Conservation (phyloP, 2,797 vertebrate species). For the Clamator glandarius region DNA sequence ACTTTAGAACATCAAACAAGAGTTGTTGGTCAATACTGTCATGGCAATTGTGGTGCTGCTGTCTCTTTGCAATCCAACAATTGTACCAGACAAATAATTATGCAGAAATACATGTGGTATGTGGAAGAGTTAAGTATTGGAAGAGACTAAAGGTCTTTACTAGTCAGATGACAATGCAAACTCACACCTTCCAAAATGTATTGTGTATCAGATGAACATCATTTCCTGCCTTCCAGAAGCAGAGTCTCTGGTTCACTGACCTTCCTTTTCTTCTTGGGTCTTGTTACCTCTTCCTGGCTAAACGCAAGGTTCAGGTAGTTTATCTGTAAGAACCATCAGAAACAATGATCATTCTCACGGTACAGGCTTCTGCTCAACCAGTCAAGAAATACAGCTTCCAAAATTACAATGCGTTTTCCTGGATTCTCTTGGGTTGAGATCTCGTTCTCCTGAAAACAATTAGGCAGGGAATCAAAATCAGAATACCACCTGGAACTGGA, state of each 20-base stretch:
- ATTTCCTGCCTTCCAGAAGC: constrained; percentile 48
- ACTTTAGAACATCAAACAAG: constrained; percentile 23
- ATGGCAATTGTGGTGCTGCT: not conserved
- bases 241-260: constrained; percentile 70
- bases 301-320: constrained; percentile 45
- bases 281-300: constrained; percentile 67
- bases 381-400: constrained; percentile 51
- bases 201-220: not conserved
- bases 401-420: constrained; percentile 16
- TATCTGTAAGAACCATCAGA: constrained; percentile 76
- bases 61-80: not conserved
- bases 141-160: not conserved
- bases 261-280: constrained; percentile 74
- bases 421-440: constrained; percentile 32
- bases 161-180: constrained; percentile 21
- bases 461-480: not conserved
- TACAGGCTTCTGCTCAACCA: not conserved
- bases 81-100: not conserved
- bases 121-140: not conserved
- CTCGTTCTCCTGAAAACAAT: constrained; percentile 22
- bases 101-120: not conserved
- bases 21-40: not conserved
- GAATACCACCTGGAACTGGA: not conserved
- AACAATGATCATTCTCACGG: constrained; percentile 45
- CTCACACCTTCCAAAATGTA: constrained; percentile 35